A percentile compares a stretch with the other conserved stretches of the same genome.
Conservation (phyloP, 2,888 invertebrate species). For the Eristalinus aeneus region DNA sequence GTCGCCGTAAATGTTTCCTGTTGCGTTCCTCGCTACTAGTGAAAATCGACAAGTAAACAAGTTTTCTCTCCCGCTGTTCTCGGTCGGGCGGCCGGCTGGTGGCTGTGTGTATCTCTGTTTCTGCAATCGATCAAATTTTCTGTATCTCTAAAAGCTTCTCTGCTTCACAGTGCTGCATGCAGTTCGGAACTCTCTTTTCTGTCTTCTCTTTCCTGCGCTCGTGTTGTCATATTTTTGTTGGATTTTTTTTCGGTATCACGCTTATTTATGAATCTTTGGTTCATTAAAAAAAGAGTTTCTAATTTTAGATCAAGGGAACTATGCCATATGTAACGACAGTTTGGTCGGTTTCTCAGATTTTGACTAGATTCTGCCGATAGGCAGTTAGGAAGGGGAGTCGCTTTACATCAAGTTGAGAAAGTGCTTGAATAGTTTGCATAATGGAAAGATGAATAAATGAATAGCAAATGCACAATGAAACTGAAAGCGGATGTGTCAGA, state of each 20-base stretch:
- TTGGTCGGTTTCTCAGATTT: too few species aligned
- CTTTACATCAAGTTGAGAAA: not conserved
- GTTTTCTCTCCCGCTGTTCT: not conserved
- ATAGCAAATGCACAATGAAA: not conserved
- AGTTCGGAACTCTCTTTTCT: not conserved
- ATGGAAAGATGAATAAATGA: not conserved
- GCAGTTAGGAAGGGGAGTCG: not conserved
- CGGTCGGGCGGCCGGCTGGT: not conserved
- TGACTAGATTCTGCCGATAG: not conserved
- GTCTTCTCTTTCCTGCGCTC: not conserved
- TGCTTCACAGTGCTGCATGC: not conserved
- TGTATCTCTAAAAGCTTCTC: constrained; percentile 2
- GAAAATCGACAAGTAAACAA: not conserved
- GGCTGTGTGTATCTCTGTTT: not conserved
- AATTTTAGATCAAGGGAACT: constrained; percentile 50
- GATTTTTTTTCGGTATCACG: not conserved
- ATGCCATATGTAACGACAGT: constrained; percentile 17
- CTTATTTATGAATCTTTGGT: constrained; percentile 27
- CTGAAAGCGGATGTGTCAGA: not conserved
- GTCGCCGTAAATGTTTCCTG: not conserved
- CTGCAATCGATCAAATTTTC: constrained; percentile 24
- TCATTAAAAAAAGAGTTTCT: constrained; percentile 23
- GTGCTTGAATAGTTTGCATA: not conserved
- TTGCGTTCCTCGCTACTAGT: not conserved
- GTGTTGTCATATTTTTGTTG: not conserved